Base-by-base conservation (phyloP, 2,113 vertebrate species). In the Aptenodytes forsteri region DNA sequence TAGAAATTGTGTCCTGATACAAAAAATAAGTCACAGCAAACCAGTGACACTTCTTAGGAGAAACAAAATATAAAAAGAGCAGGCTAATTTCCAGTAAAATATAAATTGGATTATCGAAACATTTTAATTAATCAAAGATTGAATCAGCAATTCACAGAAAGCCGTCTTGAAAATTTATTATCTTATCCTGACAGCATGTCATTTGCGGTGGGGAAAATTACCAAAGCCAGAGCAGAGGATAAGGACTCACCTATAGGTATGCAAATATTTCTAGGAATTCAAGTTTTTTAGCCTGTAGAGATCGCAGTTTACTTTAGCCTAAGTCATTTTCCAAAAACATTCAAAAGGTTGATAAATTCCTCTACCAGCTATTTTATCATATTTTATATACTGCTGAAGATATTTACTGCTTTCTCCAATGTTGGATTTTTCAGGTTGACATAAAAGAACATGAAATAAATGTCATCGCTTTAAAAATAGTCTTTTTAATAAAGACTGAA, bases 201-300 rank as follows among this genome's bases (percentile, higher is more conserved):
- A 29, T 77, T 91, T 89, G 36, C 5, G 1, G 49, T 76, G 62
- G 44, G 34, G 61, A 95, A 91, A 76, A 89, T 89, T 65, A 75
- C 18, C 34, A 84, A 67, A 76, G 36, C 13, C 10, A 50, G n/a
- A 89, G 49, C 40, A 82, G 44, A 95, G 49, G 34, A 79, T 75
- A 89, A 87, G 59, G 25, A 13, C 42, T 94, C 21, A 22, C 36
- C 29, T 76, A 76, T 27, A 82, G 52, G 52, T 44, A 85, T 44
- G 49, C 30, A 83, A 72, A 85, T 96, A 72, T 89, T 91, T 96
- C 66, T 79, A 93, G 32, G 70, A 87, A 67, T 76, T 92, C n/a
- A 81, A 40, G 15, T 27, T 72, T 81, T 86, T 80, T 72, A 89
- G 52, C 46, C 69, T 81, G 34, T 50, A 64, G 42, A 73, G 32